Conservation (phyloP, 1,140 invertebrate species). For the Riptortus pedestris region DNA sequence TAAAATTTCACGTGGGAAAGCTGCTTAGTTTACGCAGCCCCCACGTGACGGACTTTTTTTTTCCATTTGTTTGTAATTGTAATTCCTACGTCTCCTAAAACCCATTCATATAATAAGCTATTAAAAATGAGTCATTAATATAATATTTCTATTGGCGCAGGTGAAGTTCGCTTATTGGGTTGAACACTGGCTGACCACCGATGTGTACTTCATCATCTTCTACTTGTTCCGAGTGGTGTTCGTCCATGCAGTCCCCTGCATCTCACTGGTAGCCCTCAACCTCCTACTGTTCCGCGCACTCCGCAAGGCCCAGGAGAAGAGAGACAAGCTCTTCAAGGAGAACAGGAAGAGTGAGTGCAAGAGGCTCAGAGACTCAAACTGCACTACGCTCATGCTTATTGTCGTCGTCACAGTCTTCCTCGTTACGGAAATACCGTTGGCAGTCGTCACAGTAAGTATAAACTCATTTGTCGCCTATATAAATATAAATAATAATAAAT, state of each 20-base stretch:
- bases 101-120: too few relatives aligned
- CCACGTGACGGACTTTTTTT: too few relatives aligned
- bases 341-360: slow-evolving; percentile 72
- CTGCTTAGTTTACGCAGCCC: too few relatives aligned
- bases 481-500: too few relatives aligned
- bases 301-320: slow-evolving; percentile 64
- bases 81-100: too few relatives aligned
- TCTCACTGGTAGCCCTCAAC: slow-evolving; percentile 79
- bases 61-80: too few relatives aligned
- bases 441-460: slow-evolving; percentile 56
- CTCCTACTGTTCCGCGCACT: slow-evolving; percentile 75
- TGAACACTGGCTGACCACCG: slow-evolving; percentile 45
- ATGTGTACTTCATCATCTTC: slow-evolving; percentile 70
- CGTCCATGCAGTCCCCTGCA: slow-evolving; percentile 81
- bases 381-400: slow-evolving; percentile 90
- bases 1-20: too few relatives aligned
- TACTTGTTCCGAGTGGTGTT: slow-evolving; percentile 79
- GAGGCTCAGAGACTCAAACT: slow-evolving; percentile 74
- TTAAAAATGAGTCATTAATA: too few relatives aligned
- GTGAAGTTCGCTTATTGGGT: slow-evolving; percentile 54
- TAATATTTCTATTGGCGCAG: too few relatives aligned
- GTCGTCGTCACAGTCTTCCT: slow-evolving; percentile 86
- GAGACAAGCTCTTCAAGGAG: slow-evolving; percentile 71
- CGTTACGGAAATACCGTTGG: slow-evolving; percentile 80
- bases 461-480: too few relatives aligned